Evolutionary conservation across 2,113 vertebrate species (phyloP), one percentile per base, ranked within the genome.

Genomic region (Dipodomys merriami): DNA sequence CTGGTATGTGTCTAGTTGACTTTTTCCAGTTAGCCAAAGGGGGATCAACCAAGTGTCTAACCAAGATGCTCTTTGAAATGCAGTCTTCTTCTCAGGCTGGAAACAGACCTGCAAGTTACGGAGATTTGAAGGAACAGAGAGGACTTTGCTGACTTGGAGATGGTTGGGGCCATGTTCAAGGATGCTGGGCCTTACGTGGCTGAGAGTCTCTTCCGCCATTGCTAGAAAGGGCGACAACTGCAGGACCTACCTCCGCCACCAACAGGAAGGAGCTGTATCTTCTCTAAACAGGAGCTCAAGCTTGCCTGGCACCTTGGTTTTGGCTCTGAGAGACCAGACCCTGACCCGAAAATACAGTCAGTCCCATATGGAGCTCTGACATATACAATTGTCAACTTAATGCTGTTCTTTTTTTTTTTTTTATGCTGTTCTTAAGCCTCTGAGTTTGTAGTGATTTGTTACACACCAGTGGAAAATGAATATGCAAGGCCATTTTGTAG

Each of bases 401-500:
- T 35, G 39, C 39, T 39, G 39, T 39, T 39, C 5, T 39, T 39
- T 39, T 39, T 39, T 39, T 39, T 39, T 39, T 39, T 3, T 39
- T 39, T 39, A 20, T 86, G 15, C 33, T 86, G 0, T 88, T 86
- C 95, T 64, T 88, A 91, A 88, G 65, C 22, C 23, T 86, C 18
- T 91, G 15, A 46, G 39, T 83, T 81, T 90, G 72, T 68, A 65
- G 57, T 72, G 57, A 83, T 71, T 83, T 83, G 72, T 91, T 94
- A 53, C 22, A 71, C 7, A 71, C 49, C 33, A 46, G 39, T 84
- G 72, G 53, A 62, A 94, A 76, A 78, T 15, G 69, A 83, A 73
- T 86, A 60, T 30, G 29, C 25, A 81, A 80, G 82, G 65, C n/a
- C 30, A 7, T 81, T 87, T 92, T 87, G 29, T 8, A 88, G 39